These are phyloP conservation scores for Neosalanx taihuensis DNA, from an alignment of 2,797 vertebrate species.

Conservation along the genomic window DNA sequence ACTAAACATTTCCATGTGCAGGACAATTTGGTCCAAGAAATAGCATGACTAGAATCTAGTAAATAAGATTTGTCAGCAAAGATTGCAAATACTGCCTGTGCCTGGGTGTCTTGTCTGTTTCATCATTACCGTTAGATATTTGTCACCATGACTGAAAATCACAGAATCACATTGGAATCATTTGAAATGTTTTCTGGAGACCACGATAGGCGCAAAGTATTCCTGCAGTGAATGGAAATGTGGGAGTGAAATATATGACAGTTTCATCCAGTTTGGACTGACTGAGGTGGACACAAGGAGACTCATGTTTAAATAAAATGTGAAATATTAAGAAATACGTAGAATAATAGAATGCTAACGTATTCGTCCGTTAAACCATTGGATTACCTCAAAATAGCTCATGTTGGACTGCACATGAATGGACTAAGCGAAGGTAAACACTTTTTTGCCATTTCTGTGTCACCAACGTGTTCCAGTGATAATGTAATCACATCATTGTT, in stretches of 20 bases:
- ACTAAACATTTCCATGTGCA: too few species aligned
- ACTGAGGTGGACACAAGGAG: conserved; percentile 47
- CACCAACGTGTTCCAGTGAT: not conserved
- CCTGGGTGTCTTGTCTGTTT: conserved; percentile 34
- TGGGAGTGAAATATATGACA: conserved; percentile 48
- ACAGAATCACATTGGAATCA: conserved; percentile 42
- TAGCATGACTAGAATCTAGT: too few species aligned
- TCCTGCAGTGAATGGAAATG: conserved; percentile 47
- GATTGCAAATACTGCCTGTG: not conserved
- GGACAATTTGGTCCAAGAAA: too few species aligned
- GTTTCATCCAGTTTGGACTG: conserved; percentile 40
- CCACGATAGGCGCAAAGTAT: conserved; percentile 37
- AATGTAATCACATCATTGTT: not conserved
- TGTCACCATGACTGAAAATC: conserved; percentile 27
- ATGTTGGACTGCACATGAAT: not conserved
- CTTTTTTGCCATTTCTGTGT: too few species aligned
- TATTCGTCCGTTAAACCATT: conserved; percentile 8
- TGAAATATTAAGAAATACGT: conserved; percentile 31
- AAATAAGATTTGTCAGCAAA: too few species aligned
- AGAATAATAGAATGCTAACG: conserved; percentile 25
- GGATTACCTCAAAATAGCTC: not conserved
- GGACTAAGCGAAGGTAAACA: not conserved
- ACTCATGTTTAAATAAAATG: conserved; percentile 42
- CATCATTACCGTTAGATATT: too few species aligned
- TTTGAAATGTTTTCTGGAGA: conserved; percentile 50